A percentile compares a stretch with the other conserved stretches of the same genome.
These are phyloP conservation scores for Zaprionus camerounensis DNA, from an alignment of 1,140 invertebrate genomes.

Conservation along the genomic window DNA sequence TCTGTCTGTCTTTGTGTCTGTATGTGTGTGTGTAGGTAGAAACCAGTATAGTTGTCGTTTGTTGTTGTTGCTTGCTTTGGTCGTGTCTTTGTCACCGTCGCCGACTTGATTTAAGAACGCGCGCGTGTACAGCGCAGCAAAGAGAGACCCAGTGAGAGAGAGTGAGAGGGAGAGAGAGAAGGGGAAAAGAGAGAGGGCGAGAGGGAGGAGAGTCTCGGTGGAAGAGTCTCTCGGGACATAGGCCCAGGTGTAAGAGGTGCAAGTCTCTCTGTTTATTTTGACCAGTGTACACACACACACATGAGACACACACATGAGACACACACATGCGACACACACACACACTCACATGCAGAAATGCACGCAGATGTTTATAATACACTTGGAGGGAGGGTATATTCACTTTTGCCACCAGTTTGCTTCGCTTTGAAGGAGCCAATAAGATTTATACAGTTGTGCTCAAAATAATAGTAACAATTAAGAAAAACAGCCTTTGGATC, in stretches of 20 bases:
- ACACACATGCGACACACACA: not conserved
- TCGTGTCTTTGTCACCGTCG: conserved; percentile 37
- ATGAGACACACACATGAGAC: not conserved
- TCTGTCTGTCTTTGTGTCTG: not conserved
- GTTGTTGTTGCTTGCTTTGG: conserved; percentile 18
- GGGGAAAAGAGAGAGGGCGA: not conserved
- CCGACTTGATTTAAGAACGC: conserved; percentile 48
- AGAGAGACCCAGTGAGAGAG: not conserved
- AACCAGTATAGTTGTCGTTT: conserved; percentile 50
- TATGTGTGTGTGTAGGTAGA: conserved; percentile 33
- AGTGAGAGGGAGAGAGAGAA: not conserved
- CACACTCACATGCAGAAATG: not conserved
- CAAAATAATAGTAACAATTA: no score
- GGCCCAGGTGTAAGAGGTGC: not conserved
- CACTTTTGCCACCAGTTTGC: not conserved
- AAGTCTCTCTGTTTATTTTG: conserved; percentile 14
- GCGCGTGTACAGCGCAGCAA: conserved; percentile 16
- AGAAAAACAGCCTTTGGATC: no score
- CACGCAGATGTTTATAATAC: not conserved
- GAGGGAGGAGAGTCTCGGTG: not conserved
- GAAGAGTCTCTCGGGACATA: conserved; percentile 14
- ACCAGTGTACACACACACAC: not conserved
- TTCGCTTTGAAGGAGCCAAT: not conserved
- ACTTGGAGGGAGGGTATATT: not conserved
- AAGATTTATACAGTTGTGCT: not conserved